Conservation (phyloP, 92 coral and sea anemone species). For the Epizoanthus scotinus region DNA sequence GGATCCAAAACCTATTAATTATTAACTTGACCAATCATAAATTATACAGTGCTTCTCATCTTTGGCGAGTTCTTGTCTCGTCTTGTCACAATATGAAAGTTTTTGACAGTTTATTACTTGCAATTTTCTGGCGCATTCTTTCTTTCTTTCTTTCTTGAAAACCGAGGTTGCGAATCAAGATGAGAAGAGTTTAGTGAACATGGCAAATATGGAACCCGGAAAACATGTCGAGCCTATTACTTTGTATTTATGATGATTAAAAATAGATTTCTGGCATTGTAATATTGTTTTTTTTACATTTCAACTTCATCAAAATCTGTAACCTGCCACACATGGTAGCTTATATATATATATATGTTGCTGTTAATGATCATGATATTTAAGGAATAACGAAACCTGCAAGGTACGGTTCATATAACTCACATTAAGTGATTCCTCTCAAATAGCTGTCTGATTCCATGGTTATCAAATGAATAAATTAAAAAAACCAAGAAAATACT, state of each 20-base stretch:
- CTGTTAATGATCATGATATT: no score
- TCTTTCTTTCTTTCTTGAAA: background rate
- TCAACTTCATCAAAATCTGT: no score
- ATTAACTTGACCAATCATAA: slow-evolving; percentile 25
- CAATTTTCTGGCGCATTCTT: background rate
- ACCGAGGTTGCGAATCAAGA: background rate
- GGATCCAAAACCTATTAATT: slow-evolving; percentile 17
- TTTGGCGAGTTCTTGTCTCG: background rate
- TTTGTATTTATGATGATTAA: slow-evolving; percentile 1
- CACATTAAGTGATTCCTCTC: no score
- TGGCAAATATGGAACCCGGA: background rate
- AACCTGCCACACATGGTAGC: no score
- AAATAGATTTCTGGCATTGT: slow-evolving; percentile 7
- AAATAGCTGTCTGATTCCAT: no score
- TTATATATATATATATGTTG: no score
- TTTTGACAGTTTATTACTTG: background rate
- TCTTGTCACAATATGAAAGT: background rate
- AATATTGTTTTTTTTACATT: background rate
- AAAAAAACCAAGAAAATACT: no score
- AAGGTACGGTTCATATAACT: no score
- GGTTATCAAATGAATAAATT: no score
- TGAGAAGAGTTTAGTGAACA: no score
- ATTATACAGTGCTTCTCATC: slow-evolving; percentile 7
- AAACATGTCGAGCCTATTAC: background rate
- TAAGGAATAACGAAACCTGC: no score